Base-by-base conservation (phyloP, 23 tunicate species). In the Trididemnum miniatum region DNA sequence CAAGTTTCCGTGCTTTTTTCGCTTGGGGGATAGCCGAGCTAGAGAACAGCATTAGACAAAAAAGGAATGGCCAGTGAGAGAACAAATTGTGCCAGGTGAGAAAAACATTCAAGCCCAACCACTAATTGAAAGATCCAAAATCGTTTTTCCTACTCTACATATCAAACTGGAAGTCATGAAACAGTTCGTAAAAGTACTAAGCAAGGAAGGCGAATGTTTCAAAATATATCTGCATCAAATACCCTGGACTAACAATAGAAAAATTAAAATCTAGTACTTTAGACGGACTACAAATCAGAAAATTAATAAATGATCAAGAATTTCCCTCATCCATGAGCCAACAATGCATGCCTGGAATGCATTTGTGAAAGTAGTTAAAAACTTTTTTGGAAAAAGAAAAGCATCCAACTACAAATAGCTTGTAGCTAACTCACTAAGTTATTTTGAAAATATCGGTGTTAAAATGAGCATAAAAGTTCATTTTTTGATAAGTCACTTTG, bases 161-260 rank as follows among this genome's bases (percentile, higher is more conserved):
- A 80, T 80, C 12, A 80, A 63, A n/a, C 76, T 80, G 20, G 84
- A 36, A 23, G 35, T 39, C 18, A 80, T 80, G 76, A 80, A 80
- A 80, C 57, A 63, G 23, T 80, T 80, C 0, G 71, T 59, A 26
- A 65, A 80, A 65, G 54, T 76, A 5, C 34, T 80, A 7, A 31
- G 35, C 35, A 36, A 35, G 23, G 18, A 34, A n/a, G 59, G 59
- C 5, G 32, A 35, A 0, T 65, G 84, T 23, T 80, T 80, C 35
- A 22, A 44, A 35, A 2, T 65, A 80, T 29, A 0, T 80, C 18
- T 35, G 59, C 3, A 57, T 4, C 3, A 23, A 0, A 12, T 65
- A 65, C 0, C 75, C 75, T n/a, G 75, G 39, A 0, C 29, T 30
- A 27, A 59, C 38, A 29, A 27, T 20, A 0, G 84, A n/a, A 35